Evolutionary conservation across 1,140 invertebrate genomes (phyloP).

Genomic region (Paramacrobiotus metropolitanus): DNA sequence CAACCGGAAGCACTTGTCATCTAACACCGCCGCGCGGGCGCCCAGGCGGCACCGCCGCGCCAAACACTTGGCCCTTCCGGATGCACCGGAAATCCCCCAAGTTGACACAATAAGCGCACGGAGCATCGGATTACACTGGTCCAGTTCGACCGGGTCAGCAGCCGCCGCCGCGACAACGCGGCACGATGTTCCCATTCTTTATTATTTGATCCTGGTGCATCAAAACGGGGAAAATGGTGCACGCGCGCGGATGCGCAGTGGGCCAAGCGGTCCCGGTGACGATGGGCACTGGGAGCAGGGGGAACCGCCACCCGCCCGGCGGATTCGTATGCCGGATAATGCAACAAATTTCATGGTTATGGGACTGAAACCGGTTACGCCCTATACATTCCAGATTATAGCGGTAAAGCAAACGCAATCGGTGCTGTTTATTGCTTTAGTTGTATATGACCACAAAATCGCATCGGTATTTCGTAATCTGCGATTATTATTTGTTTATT

Average conservation of each 20-base stretch:
- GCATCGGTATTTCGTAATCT: neutral
- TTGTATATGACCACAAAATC: no score
- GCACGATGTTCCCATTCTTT: neutral
- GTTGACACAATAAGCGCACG: no score
- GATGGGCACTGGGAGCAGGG: neutral
- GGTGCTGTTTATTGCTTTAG: neutral
- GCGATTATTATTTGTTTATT: neutral
- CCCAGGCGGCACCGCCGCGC: no score
- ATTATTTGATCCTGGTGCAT: neutral
- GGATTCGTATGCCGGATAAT: neutral
- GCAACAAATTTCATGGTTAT: neutral
- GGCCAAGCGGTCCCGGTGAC: neutral
- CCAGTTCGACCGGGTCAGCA: no score
- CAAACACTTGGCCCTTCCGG: no score
- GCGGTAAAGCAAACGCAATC: neutral
- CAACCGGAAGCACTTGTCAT: no score
- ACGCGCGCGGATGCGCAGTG: neutral
- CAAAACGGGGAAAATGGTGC: neutral
- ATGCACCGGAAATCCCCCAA: no score
- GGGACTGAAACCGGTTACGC: neutral
- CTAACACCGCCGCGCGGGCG: no score
- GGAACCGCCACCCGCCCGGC: neutral
- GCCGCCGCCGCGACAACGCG: no score
- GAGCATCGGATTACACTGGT: no score
- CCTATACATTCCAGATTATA: conserved; percentile 2